Base-by-base conservation (phyloP, 2,888 invertebrate genomes). In the Drosophila cognata region DNA sequence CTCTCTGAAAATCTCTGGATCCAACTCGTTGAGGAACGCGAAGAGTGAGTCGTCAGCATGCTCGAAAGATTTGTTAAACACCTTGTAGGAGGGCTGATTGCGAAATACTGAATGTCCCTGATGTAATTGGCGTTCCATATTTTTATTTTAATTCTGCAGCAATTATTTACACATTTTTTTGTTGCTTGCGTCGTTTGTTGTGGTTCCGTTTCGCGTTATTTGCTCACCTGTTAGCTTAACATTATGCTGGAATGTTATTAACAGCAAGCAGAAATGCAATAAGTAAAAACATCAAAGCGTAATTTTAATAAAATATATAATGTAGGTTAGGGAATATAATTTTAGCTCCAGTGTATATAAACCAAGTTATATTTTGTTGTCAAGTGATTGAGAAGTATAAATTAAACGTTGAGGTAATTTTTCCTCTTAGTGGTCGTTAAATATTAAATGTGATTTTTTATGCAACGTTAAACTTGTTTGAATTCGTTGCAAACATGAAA, bases 31-130 rank as follows among this genome's bases (percentile, higher is more conserved):
- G 0, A 92, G 61, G 0, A 69, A 68, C 0, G 75, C 69, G 59
- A 76, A 92, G 0, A 92, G 66, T 0, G 84, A 67, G 48, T 92
- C 93, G 8, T 71, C 36, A 0, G 55, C 61, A 65, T 89, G 65
- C 28, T 84, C 88, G n/a, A 92, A 87, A 0, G 87, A 73, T 74
- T 88, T 91, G 48, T 91, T 88, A 46, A 92, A 92, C 21, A 73
- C 70, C 5, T 74, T 86, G n/a, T 83, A 85, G 0, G 89, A 84
- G 0, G 91, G 92, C 60, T 91, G 91, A 56, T 87, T 77, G 2
- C 68, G 75, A 59, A 92, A 92, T 35, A 74, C 66, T 1, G 36
- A 0, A 38, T 71, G 62, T 33, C 77, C 80, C 28, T 71, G 51
- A 31, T 71, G 46, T n/a, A 75, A 43, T 6, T 16, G 11, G 2